Percentiles rank a stretch among this genome's conserved stretches.
These are phyloP conservation scores for Trissolcus brochymenae DNA, from an alignment of 2,888 invertebrate genomes.

Conservation along the genomic window DNA sequence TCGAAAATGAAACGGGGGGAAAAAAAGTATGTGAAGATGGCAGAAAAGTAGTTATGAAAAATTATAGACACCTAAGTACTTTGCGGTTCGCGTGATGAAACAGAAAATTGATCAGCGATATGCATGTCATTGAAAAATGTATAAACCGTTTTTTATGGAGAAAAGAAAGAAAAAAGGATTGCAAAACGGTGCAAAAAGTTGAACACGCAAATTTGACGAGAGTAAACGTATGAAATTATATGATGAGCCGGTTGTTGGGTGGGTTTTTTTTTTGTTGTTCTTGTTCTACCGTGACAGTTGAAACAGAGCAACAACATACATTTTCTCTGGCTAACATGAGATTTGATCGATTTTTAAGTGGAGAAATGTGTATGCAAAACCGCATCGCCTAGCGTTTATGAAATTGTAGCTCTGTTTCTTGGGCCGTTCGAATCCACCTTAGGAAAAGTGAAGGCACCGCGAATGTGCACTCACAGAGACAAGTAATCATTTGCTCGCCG, in stretches of 20 bases:
- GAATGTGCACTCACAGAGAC: constrained; percentile 22
- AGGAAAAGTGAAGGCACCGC: constrained; percentile 34
- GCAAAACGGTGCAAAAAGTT: constrained; percentile 11
- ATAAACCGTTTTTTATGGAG: constrained; percentile 15
- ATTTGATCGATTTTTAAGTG: constrained; percentile 29
- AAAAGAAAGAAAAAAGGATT: constrained; percentile 23
- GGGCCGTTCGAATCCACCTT: constrained; percentile 16
- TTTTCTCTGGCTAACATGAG: constrained; percentile 14
- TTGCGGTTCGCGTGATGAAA: constrained; percentile 23
- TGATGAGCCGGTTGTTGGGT: too few relatives aligned
- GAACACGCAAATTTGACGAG: too few relatives aligned
- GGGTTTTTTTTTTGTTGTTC: too few relatives aligned
- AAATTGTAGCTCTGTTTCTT: constrained; percentile 27
- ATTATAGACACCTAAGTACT: too few relatives aligned
- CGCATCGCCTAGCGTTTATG: constrained; percentile 12
- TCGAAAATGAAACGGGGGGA: too few relatives aligned
- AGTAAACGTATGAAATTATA: too few relatives aligned
- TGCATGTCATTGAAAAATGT: constrained; percentile 35
- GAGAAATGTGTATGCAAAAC: constrained; percentile 33
- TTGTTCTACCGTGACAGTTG: too few relatives aligned
- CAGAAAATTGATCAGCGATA: constrained; percentile 33
- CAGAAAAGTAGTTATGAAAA: background rate
- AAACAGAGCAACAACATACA: constrained; percentile 1
- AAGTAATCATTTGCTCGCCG: constrained; percentile 37
- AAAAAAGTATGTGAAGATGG: background rate